These are phyloP conservation scores for Drosophila grimshawi DNA, from an alignment of 1,140 invertebrate genomes.

Conservation along the genomic window DNA sequence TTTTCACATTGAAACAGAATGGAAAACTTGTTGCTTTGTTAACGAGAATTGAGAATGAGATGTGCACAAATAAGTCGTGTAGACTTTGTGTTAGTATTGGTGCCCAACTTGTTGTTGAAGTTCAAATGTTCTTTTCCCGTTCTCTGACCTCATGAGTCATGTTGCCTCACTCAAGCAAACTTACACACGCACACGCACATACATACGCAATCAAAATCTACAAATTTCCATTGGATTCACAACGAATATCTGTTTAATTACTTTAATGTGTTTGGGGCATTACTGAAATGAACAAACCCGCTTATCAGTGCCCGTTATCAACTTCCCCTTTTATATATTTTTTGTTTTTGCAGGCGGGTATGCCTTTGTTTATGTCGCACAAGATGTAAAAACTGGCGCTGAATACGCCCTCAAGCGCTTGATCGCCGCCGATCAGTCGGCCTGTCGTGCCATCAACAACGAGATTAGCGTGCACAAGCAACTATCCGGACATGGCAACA, in stretches of 20 bases:
- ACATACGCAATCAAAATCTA: background rate
- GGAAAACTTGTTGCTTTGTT: conserved; percentile 60
- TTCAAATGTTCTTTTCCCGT: conserved; percentile 27
- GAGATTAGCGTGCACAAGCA: conserved; percentile 92
- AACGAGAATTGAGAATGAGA: conserved; percentile 15
- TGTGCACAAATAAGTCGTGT: conserved; percentile 16
- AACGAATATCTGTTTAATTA: conserved; percentile 45
- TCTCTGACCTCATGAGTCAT: conserved; percentile 62
- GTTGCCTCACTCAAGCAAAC: conserved; percentile 4
- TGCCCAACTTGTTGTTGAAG: conserved; percentile 23
- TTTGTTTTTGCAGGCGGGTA: conserved; percentile 91
- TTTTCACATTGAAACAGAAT: conserved; percentile 44
- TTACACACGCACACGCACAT: background rate
- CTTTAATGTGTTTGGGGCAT: conserved; percentile 34
- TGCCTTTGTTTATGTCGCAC: conserved; percentile 96
- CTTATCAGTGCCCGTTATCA: conserved; percentile 66
- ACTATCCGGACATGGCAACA: conserved; percentile 91
- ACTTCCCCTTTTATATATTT: conserved; percentile 27
- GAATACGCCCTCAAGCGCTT: conserved; percentile 96
- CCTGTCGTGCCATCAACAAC: conserved; percentile 90
- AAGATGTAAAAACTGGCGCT: conserved; percentile 93
- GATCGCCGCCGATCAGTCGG: conserved; percentile 91
- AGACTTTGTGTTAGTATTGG: conserved; percentile 35
- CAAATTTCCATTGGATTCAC: background rate
- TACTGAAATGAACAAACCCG: conserved; percentile 24